Evolutionary conservation across 2,797 vertebrate genomes (phyloP), one percentile per base, ranked within the genome.

Genomic region (Bucorvus abyssinicus): DNA sequence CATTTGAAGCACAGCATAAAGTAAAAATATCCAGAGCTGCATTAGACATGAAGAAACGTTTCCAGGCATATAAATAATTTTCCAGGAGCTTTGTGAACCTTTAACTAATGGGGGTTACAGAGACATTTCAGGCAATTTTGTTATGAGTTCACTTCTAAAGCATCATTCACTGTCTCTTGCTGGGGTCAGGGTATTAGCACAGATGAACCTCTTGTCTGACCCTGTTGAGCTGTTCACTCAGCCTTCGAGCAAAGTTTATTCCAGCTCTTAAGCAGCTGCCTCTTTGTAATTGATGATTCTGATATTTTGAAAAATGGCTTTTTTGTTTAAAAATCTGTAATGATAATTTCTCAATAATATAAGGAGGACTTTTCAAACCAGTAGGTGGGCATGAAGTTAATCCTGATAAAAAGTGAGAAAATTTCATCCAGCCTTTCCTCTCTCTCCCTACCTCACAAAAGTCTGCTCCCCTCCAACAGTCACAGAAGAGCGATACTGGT

Each of bases 211-310:
- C 68, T 87, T 67, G 30, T 60, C 70, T 95, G 84, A 93, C 88
- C 91, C 81, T 68, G 30, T 64, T 92, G 73, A 86, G 71, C 79
- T 87, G 47, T 32, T 89, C 87, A 52, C 49, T 16, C 22, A 60
- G 40, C 65, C 91, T 94, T 94, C 68, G 53, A 80, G 42, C 93
- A 92, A 90, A 89, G 90, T 94, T 96, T 85, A 71, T 92, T 80
- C 81, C 81, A 80, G 64, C 84, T n/a, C 30, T 87, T 87, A 61
- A 2, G n/a, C 4, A 16, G 75, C 74, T 83, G 57, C 55, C 42
- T 89, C 26, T 53, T 91, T 64, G 29, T 87, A 95, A 95, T 6
- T 90, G 81, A 92, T 89, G 68, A 57, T 65, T 94, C 81, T 94
- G 93, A 92, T 86, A 87, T 93, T 95, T 78, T 61, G 3, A 68